Conservation (phyloP, 2,888 invertebrate genomes). For the Lasioglossum zephyrum region DNA sequence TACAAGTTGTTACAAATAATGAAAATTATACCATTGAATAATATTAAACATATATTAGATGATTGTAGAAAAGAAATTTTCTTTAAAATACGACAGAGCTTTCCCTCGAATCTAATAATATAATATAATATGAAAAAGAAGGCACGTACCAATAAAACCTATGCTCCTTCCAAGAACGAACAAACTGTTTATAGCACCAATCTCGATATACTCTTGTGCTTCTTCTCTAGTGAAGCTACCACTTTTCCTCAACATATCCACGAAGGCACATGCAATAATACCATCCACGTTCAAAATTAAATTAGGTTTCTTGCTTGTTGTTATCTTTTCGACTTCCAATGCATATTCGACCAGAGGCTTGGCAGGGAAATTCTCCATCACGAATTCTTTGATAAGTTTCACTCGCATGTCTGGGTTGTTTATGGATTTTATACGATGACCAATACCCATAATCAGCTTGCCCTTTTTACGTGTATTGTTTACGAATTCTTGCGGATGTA, state of each 20-base stretch:
- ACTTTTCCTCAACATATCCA: conserved; percentile 97
- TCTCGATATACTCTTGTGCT: conserved; percentile 98
- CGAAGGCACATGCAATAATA: conserved; percentile 98
- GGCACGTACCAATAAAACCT: conserved; percentile 94
- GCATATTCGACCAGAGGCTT: conserved; percentile 98
- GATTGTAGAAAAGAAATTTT: too few species aligned
- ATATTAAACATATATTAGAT: too few species aligned
- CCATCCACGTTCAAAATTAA: conserved; percentile 99
- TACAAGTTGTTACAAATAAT: too few species aligned
- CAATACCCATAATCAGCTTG: conserved; percentile 99
- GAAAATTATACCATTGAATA: too few species aligned
- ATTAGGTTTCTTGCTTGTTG: conserved; percentile 99
- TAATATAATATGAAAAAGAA: background rate
- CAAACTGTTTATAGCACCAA: conserved; percentile 98
- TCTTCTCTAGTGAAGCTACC: conserved; percentile 98
- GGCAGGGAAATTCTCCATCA: conserved; percentile 95
- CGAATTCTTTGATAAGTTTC: conserved; percentile 98
- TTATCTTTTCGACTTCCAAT: conserved; percentile 98
- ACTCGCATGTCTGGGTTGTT: conserved; percentile 99
- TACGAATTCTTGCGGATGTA: conserved; percentile 99
- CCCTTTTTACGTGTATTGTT: conserved; percentile 99
- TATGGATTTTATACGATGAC: conserved; percentile 95
- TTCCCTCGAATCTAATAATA: background rate
- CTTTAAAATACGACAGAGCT: too few species aligned
- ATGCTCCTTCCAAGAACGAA: conserved; percentile 99